phyloP scores from a whole-genome alignment of 2,888 invertebrate species.

The Microctonus hyperodae region DNA sequence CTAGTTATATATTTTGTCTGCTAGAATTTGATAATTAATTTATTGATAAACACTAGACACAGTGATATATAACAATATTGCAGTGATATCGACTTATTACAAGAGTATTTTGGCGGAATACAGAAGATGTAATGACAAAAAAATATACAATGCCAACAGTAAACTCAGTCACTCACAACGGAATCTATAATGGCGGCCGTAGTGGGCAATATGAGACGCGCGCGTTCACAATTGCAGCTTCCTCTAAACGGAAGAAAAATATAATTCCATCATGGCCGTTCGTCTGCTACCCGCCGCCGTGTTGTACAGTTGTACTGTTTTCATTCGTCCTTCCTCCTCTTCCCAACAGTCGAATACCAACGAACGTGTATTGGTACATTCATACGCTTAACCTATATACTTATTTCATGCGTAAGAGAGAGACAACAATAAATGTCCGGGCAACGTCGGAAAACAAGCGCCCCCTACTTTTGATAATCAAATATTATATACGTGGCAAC shows the following conservation, averaged over 20 bases:
- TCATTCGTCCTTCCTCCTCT: conserved; percentile 14
- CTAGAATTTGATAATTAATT: neutral
- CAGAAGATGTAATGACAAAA: neutral
- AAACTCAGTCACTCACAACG: conserved; percentile 61
- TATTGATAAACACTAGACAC: neutral
- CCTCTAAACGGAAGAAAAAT: neutral
- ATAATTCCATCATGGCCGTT: neutral
- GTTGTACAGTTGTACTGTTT: too few species aligned
- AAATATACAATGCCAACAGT: conserved; percentile 2
- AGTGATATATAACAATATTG: neutral
- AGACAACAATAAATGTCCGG: conserved; percentile 17
- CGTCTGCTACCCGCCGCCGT: conserved; percentile 17
- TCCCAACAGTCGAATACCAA: neutral
- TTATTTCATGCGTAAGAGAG: conserved; percentile 4
- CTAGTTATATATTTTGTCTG: neutral
- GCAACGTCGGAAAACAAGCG: neutral
- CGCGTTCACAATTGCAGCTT: neutral
- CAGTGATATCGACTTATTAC: too few species aligned
- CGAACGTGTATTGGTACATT: neutral
- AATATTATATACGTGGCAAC: conserved; percentile 18
- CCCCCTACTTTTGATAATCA: neutral
- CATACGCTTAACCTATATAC: neutral
- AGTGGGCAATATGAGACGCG: conserved; percentile 23
- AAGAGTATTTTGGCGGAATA: too few species aligned
- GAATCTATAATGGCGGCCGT: conserved; percentile 59